Evolutionary conservation across 2,797 vertebrate genomes (phyloP), one percentile per base, ranked within the genome.

Genomic region (Tokudaia muenninki): DNA sequence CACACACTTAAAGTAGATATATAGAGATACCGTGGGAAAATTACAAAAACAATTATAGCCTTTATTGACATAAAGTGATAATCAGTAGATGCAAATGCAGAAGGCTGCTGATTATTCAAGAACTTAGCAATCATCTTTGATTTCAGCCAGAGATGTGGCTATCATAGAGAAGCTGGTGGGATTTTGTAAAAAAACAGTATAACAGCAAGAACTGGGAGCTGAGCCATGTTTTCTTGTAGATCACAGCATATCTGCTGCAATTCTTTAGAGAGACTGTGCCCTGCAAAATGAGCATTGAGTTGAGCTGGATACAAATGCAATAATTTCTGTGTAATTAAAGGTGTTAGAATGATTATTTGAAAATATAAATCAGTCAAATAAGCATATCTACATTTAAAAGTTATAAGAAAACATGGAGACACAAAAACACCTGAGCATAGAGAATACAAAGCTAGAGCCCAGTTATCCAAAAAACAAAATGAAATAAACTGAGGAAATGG

Each of bases 201-300:
- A 1, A 9, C 5, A 21, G 0, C 29, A 41, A 8, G 22, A 22
- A 0, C 63, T 24, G 4, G 13, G 13, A 61, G 5, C 8, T 47
- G 34, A 41, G 21, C 7, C 6, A 12, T 14, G 11, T 3, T 72
- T 63, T 22, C 22, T 52, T 31, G 29, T 37, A 13, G 1, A 8
- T 37, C 24, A 44, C 3, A 37, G n/a, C 44, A 13, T 44, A 6
- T 31, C 2, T 41, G 4, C 1, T 37, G 16, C 0, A 9, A 29
- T 2, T 12, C n/a, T 55, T 29, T 78, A 50, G 3, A 14, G 41
- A 61, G 1, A 41, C 6, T 29, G 41, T 59, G 11, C 1, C 6
- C 22, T 41, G 1, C 1, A 59, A 91, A 70, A 2, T 57, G 44
- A 19, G 10, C 16, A 31, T 67, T 61, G 11, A 82, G 10, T 24